A percentile compares a stretch with the other conserved stretches of the same genome.
Evolutionary conservation across 2,797 vertebrate species (phyloP).

Genomic region (Schizothorax lantsangensis): DNA sequence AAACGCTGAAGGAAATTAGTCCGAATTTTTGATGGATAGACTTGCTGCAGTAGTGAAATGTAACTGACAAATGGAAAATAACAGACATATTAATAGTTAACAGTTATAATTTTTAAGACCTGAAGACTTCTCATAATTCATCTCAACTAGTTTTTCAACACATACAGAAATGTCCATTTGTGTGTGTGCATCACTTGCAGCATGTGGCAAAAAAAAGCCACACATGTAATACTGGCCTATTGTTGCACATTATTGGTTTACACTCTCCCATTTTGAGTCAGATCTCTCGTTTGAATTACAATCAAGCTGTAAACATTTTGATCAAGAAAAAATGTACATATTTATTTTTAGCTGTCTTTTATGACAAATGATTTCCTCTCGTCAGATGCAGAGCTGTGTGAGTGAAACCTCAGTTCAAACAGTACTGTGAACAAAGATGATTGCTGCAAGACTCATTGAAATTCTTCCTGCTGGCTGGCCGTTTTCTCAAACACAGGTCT

Average conservation of each 20-base stretch:
- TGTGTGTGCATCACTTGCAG: not conserved
- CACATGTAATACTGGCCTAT: not conserved
- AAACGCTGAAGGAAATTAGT: not conserved
- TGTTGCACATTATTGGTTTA: not conserved
- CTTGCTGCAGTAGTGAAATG: not conserved
- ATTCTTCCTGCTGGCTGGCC: conserved; percentile 1
- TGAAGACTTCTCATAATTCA: not conserved
- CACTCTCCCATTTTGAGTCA: not conserved
- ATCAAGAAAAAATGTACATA: not conserved
- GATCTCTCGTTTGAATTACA: not conserved
- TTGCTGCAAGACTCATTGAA: conserved; percentile 7
- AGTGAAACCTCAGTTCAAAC: conserved; percentile 15
- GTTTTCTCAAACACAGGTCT: not conserved
- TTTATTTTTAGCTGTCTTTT: conserved; percentile 6
- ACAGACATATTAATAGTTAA: not conserved
- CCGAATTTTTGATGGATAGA: not conserved
- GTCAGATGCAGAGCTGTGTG: not conserved
- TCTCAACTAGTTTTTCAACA: not conserved
- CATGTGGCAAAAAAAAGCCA: not conserved
- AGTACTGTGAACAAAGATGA: not conserved
- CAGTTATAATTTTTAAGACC: not conserved
- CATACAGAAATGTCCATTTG: not conserved
- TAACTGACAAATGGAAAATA: not conserved
- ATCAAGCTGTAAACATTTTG: not conserved
- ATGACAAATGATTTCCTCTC: conserved; percentile 6